These are phyloP conservation scores for Spisula subtruncata DNA, from an alignment of 2,888 invertebrate species.

Conservation along the genomic window DNA sequence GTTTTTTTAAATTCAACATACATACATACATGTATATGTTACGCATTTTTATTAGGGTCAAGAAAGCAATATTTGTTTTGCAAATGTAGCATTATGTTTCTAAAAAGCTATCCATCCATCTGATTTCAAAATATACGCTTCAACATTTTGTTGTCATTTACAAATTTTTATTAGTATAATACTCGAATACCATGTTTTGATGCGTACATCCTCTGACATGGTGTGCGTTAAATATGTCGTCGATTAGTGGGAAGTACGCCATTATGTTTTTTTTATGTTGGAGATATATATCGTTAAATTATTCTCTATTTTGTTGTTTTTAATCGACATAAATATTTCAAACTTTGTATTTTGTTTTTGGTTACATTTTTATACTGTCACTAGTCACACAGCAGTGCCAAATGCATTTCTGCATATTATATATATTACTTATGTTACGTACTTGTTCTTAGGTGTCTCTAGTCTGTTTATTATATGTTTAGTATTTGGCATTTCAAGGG, in stretches of 20 bases:
- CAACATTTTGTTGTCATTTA: not conserved
- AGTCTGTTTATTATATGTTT: not conserved
- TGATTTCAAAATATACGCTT: no score
- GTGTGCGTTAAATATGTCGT: not conserved
- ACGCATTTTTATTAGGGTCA: not conserved
- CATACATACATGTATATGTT: not conserved
- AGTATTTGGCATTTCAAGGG: not conserved
- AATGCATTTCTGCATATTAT: constrained; percentile 19
- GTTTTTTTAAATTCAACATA: not conserved
- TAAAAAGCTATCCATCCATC: no score
- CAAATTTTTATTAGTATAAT: not conserved
- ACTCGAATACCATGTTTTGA: not conserved
- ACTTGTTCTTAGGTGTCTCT: not conserved
- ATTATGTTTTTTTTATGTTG: not conserved
- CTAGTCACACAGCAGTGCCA: constrained; percentile 25
- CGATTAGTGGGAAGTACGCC: not conserved
- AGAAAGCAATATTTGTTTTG: not conserved
- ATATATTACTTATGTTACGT: constrained; percentile 2
- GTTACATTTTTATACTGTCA: not conserved
- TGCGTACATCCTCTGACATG: not conserved
- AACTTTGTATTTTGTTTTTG: not conserved
- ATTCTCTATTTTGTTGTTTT: not conserved
- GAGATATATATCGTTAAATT: not conserved
- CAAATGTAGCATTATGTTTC: no score
- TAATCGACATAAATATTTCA: not conserved